Conservation (phyloP, 2,113 vertebrate species). For the Egretta garzetta region DNA sequence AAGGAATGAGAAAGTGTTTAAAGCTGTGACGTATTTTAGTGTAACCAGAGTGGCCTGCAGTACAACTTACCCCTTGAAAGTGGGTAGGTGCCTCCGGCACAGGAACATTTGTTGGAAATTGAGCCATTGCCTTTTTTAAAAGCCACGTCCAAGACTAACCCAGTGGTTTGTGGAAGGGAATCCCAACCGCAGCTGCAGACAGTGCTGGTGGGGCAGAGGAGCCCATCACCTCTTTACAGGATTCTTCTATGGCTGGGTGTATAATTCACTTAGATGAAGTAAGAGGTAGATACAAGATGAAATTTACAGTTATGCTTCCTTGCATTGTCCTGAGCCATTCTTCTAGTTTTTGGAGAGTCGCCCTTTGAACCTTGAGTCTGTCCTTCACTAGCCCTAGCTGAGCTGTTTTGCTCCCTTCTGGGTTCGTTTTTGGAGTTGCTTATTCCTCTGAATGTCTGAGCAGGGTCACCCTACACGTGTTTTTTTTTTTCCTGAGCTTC, state of each 20-base stretch:
- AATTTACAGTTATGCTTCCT: not conserved
- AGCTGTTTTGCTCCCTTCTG: not conserved
- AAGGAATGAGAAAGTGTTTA: not conserved
- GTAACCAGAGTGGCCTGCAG: not conserved
- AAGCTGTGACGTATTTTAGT: not conserved
- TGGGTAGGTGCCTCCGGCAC: fast-evolving
- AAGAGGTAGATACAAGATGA: not conserved
- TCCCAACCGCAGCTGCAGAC: not conserved
- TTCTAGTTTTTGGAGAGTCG: not conserved
- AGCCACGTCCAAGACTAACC: not conserved
- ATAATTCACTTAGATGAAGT: not conserved
- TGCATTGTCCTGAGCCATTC: not conserved
- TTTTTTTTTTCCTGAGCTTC: not conserved
- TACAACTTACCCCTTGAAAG: not conserved
- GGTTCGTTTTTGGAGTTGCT: not conserved
- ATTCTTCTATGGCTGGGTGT: not conserved
- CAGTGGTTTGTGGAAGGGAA: not conserved
- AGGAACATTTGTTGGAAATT: not conserved
- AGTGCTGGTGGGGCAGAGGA: not conserved
- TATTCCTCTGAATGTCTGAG: not conserved
- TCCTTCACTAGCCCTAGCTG: not conserved
- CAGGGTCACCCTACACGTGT: not conserved
- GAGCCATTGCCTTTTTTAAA: not conserved
- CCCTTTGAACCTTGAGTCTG: not conserved
- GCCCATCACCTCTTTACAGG: not conserved